phyloP scores from a whole-genome alignment of 2,888 invertebrate species.

The Cheilosia vernalis region DNA sequence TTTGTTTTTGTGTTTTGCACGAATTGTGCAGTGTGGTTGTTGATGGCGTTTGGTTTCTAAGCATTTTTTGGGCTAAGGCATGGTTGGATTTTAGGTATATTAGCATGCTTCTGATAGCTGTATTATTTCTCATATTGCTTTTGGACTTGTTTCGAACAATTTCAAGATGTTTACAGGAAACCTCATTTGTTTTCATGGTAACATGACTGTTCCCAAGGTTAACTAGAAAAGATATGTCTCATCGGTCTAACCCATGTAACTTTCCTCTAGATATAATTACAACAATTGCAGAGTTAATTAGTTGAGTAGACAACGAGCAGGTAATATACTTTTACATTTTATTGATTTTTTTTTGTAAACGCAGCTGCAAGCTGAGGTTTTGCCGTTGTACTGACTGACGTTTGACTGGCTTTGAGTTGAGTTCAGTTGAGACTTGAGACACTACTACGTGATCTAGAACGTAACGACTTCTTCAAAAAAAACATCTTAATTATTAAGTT shows the following conservation, averaged over 20 bases:
- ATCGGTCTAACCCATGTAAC: neutral
- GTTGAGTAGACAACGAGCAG: too few species aligned
- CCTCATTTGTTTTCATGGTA: neutral
- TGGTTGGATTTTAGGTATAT: neutral
- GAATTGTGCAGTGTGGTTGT: neutral
- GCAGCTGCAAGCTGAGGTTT: too few species aligned
- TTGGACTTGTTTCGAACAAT: neutral
- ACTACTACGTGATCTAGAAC: too few species aligned
- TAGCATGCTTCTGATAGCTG: slow-evolving; percentile 22
- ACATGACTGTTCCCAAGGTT: neutral
- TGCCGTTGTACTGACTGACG: too few species aligned
- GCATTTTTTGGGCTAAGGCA: neutral
- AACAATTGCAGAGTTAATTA: too few species aligned
- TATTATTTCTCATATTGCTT: neutral
- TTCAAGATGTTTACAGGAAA: slow-evolving; percentile 13
- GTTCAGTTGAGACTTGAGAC: too few species aligned
- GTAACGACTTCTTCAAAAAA: too few species aligned
- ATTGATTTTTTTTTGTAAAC: too few species aligned
- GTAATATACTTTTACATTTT: too few species aligned
- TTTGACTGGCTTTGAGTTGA: too few species aligned
- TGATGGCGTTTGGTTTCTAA: neutral
- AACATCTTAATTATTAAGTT: too few species aligned
- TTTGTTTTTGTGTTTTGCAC: slow-evolving; percentile 16
- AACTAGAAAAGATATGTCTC: neutral
- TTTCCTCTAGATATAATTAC: neutral